Evolutionary conservation across 2,888 invertebrate species (phyloP), one percentile per base, ranked within the genome.

Genomic region (Cheiracanthium punctorium): DNA sequence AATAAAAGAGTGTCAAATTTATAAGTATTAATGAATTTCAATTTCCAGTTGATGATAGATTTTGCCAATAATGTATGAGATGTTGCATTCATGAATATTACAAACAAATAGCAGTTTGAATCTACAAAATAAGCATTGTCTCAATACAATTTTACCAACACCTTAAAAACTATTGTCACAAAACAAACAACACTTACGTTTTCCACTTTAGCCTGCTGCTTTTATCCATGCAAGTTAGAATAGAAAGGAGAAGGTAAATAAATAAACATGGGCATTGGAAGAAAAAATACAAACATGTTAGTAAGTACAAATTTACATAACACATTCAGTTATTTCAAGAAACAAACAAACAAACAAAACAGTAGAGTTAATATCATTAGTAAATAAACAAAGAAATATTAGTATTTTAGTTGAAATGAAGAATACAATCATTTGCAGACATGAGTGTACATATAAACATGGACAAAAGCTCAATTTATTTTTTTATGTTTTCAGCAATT

Each of bases 151-250:
- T 37, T 48, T 73, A 28, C n/a, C 41, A 43, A 17, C 37, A 69
- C 32, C 33, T 69, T n/a, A n/a, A 33, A 67, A 69, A 69, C 37
- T 32, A 58, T 24, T 58, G 4, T 5, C 24, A 58, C 24, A 58
- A 58, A 24, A 58, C 24, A 24, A 48, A 48, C 2, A 58, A 58
- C 58, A 95, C 95, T 96, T 95, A 97, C 97, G 96, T 97, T 93
- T 96, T 98, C 98, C 98, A 98, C 92, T 96, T 96, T 90, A 98
- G 95, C 67, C 82, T 87, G 87, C 87, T 79, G 74, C 67, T 72
- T 71, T 69, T 82, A 77, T 76, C 81, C 87, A 81, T 87, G 87
- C 80, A 81, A 71, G 87, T 81, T 77, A 86, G 65, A 28, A 48
- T 24, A 12, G 33, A 79, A 73, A 65, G 12, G 69, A 58, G 73